Evolutionary conservation across 2,797 vertebrate genomes (phyloP).

Genomic region (Poecilia picta): DNA sequence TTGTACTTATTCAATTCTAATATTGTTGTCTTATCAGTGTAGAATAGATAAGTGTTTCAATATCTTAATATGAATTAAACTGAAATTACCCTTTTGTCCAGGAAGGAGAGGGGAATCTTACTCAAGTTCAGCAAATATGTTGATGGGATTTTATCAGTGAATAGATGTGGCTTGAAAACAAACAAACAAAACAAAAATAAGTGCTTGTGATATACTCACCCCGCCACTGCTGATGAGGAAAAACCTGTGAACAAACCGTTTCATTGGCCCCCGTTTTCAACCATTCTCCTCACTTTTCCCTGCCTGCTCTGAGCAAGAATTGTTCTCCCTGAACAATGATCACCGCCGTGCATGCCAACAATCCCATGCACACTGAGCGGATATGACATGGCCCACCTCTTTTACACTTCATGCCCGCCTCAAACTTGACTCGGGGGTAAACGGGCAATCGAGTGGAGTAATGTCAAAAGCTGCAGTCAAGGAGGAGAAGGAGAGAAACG

Average conservation of each 20-base stretch:
- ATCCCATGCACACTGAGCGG: slow-evolving; percentile 55
- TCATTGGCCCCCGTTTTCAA: slow-evolving; percentile 54
- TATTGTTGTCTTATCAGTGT: neutral
- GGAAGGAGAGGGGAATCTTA: neutral
- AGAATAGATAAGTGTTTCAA: neutral
- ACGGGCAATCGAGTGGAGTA: slow-evolving; percentile 71
- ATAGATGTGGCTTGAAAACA: neutral
- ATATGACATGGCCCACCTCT: slow-evolving; percentile 68
- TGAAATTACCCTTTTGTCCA: neutral
- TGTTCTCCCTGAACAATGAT: slow-evolving; percentile 61
- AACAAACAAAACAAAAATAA: neutral
- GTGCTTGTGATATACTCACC: neutral
- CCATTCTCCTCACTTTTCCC: slow-evolving; percentile 55
- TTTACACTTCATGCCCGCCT: slow-evolving; percentile 65
- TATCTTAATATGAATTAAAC: neutral
- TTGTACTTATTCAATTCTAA: neutral
- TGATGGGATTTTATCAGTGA: neutral
- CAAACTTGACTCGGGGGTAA: slow-evolving; percentile 75
- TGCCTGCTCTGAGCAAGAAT: slow-evolving; percentile 43
- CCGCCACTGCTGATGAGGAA: neutral
- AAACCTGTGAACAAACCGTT: slow-evolving; percentile 3
- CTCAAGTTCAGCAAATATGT: neutral
- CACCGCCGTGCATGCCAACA: slow-evolving; percentile 46
- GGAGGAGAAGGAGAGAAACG: slow-evolving; percentile 14
- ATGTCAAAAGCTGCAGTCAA: slow-evolving; percentile 73